Evolutionary conservation across 2,888 invertebrate genomes (phyloP).

Genomic region (Plebejus argus): DNA sequence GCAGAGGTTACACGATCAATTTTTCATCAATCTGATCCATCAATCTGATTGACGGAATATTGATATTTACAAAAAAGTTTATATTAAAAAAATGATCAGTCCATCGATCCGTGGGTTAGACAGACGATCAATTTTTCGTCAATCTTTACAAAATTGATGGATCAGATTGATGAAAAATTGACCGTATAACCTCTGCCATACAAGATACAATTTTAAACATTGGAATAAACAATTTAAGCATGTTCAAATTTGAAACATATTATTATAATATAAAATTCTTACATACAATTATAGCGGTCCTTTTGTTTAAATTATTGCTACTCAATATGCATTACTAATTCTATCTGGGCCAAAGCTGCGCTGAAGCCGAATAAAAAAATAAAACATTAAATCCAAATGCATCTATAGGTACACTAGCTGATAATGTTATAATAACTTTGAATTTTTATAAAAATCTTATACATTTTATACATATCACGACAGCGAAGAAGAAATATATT

Average conservation of each 20-base stretch:
- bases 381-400: conserved; percentile 25
- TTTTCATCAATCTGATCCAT: no score
- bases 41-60: no score
- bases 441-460: background rate
- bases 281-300: background rate
- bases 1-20: no score
- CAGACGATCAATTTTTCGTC: no score
- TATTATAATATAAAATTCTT: background rate
- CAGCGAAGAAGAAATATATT: background rate
- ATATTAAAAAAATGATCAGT: no score
- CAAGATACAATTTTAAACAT: conserved; percentile 2
- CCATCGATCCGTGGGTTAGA: no score
- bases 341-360: conserved; percentile 6
- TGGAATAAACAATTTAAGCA: background rate
- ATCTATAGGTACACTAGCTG: background rate
- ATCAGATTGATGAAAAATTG: no score
- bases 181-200: no score
- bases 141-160: no score
- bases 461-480: conserved; percentile 14
- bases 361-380: conserved; percentile 26
- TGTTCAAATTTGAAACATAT: background rate
- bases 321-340: background rate
- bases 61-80: no score
- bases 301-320: background rate
- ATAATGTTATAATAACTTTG: background rate